Percentiles rank a stretch among this genome's conserved stretches.
These are phyloP conservation scores for Oxyura jamaicensis DNA, from an alignment of 2,113 vertebrate species.

Conservation along the genomic window DNA sequence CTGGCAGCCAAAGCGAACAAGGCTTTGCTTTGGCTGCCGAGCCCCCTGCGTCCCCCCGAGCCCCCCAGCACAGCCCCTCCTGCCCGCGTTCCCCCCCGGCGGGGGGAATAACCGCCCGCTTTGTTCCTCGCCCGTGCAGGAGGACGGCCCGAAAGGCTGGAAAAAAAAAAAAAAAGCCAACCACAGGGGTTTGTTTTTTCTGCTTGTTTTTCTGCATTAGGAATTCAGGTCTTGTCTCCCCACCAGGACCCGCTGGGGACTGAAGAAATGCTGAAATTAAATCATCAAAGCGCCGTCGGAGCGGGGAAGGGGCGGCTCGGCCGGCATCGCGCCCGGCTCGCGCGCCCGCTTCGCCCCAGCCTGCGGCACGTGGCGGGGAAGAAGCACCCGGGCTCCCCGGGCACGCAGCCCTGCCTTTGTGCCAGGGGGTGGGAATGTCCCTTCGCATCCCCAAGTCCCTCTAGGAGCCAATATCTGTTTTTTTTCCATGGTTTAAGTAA, in stretches of 20 bases:
- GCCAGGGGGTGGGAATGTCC: too few species aligned
- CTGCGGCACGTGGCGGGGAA: not conserved
- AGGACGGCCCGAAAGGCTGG: not conserved
- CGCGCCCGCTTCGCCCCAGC: not conserved
- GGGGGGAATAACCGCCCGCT: not conserved
- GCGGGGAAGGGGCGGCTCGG: not conserved
- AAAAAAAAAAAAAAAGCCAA: not conserved
- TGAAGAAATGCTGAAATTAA: not conserved
- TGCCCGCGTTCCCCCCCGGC: not conserved
- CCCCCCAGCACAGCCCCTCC: too few species aligned
- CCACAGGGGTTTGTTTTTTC: not conserved
- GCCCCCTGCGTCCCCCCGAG: not conserved
- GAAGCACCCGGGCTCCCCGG: too few species aligned
- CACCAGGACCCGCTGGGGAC: not conserved
- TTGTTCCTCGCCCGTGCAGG: not conserved
- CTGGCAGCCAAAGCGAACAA: not conserved
- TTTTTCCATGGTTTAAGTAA: too few species aligned
- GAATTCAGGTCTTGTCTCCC: slow-evolving; percentile 32
- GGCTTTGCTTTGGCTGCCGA: not conserved
- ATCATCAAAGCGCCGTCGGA: not conserved
- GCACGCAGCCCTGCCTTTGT: too few species aligned
- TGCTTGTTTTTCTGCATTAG: slow-evolving; percentile 4
- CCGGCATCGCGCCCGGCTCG: not conserved
- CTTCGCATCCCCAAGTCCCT: not conserved
- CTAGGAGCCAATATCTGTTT: too few species aligned